Evolutionary conservation across 2,113 vertebrate genomes (phyloP).

Genomic region (Crotalus viridis): DNA sequence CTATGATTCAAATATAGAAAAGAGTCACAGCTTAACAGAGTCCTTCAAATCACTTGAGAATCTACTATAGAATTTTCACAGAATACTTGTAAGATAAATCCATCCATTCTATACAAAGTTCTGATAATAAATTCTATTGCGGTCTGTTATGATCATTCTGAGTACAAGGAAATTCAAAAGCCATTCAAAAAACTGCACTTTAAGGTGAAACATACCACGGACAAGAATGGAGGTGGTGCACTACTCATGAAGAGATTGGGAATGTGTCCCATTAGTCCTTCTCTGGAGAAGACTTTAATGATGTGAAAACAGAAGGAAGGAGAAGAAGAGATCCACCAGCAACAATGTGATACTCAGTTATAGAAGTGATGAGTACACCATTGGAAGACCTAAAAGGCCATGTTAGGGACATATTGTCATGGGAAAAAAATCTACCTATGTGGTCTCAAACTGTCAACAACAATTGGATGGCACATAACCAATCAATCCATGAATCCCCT

Average conservation of each 20-base stretch:
- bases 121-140: not conserved
- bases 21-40: not conserved
- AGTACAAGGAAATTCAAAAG: not conserved
- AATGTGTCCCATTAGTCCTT: not conserved
- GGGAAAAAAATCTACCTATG: not conserved
- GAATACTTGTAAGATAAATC: not conserved
- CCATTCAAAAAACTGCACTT: not conserved
- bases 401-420: not conserved
- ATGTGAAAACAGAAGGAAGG: not conserved
- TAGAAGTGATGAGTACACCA: not conserved
- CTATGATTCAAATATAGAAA: not conserved
- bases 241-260: not conserved
- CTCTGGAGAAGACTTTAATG: not conserved
- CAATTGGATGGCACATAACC: not conserved
- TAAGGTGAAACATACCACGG: not conserved
- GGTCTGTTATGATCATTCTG: not conserved
- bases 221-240: not conserved
- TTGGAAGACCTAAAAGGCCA: not conserved
- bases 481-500: not conserved
- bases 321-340: not conserved
- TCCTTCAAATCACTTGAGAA: not conserved
- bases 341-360: not conserved
- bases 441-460: not conserved
- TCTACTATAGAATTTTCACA: not conserved
- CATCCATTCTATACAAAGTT: not conserved